Evolutionary conservation across 1,140 invertebrate species (phyloP).

Genomic region (Condylostylus longicornis): DNA sequence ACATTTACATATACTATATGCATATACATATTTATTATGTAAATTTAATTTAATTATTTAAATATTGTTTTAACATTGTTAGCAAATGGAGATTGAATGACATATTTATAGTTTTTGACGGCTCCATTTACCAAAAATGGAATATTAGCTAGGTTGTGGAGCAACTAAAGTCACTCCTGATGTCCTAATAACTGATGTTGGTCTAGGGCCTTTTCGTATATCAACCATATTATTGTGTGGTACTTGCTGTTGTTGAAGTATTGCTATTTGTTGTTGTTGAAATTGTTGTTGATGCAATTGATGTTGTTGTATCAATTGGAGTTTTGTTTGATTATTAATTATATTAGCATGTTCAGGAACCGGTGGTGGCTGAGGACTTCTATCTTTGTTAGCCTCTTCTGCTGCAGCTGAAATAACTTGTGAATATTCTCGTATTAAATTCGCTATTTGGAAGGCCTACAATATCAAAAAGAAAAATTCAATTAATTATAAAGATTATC

Average conservation of each 20-base stretch:
- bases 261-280: constrained; percentile 3
- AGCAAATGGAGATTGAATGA: too few relatives aligned
- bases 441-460: constrained; percentile 85
- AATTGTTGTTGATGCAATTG: neutral
- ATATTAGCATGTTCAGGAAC: neutral
- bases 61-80: too few relatives aligned
- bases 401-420: constrained; percentile 51
- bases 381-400: constrained; percentile 11
- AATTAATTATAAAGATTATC: neutral
- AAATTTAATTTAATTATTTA: too few relatives aligned
- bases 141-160: constrained; percentile 8
- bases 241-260: neutral
- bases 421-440: constrained; percentile 82
- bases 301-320: neutral
- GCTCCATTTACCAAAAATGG: neutral
- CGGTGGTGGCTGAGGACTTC: neutral
- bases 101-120: too few relatives aligned
- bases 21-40: too few relatives aligned
- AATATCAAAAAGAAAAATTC: constrained; percentile 14
- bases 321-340: neutral
- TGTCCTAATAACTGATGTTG: constrained; percentile 2
- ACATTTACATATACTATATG: too few relatives aligned
- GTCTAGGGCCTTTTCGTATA: neutral
- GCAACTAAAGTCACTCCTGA: constrained; percentile 1
- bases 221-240: constrained; percentile 2